A percentile compares a stretch with the other conserved stretches of the same genome.
These are phyloP conservation scores for Gonocerus acuteangulatus DNA, from an alignment of 2,888 invertebrate species.

Conservation along the genomic window DNA sequence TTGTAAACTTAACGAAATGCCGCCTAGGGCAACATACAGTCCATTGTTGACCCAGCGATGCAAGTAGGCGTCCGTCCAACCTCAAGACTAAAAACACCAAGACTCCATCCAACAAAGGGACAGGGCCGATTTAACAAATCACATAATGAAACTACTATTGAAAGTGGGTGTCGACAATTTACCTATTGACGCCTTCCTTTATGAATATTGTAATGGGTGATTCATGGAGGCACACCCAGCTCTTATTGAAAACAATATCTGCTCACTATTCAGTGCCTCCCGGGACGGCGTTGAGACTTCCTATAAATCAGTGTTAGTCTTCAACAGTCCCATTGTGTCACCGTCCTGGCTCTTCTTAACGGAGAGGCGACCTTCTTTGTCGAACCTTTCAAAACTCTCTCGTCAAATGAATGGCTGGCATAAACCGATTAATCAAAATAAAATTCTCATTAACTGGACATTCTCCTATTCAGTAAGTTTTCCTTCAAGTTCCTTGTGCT, in stretches of 20 bases:
- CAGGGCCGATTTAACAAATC: constrained; percentile 9
- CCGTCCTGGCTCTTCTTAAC: constrained; percentile 8
- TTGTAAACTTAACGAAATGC: too few relatives aligned
- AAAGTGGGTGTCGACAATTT: constrained; percentile 34
- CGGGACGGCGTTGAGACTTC: neutral
- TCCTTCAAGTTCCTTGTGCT: too few relatives aligned
- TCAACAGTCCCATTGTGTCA: constrained; percentile 18
- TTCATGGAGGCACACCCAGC: constrained; percentile 30
- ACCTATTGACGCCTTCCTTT: constrained; percentile 35
- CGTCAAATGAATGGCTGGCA: too few relatives aligned
- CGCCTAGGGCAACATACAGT: too few relatives aligned
- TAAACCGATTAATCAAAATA: too few relatives aligned
- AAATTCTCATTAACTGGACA: too few relatives aligned
- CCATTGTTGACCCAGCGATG: too few relatives aligned
- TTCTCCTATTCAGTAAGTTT: too few relatives aligned
- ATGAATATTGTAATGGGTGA: constrained; percentile 35
- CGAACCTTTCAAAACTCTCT: neutral
- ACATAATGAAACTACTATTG: constrained; percentile 17
- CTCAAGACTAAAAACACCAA: neutral
- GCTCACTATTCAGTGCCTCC: constrained; percentile 28
- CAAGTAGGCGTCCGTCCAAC: neutral
- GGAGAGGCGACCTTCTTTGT: neutral
- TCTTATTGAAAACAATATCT: constrained; percentile 35
- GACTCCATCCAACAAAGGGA: constrained; percentile 1
- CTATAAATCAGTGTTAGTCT: constrained; percentile 17